Percentiles rank a stretch among this genome's conserved stretches.
phyloP scores from a whole-genome alignment of 2,888 invertebrate species.

The Chrysolina americana region DNA sequence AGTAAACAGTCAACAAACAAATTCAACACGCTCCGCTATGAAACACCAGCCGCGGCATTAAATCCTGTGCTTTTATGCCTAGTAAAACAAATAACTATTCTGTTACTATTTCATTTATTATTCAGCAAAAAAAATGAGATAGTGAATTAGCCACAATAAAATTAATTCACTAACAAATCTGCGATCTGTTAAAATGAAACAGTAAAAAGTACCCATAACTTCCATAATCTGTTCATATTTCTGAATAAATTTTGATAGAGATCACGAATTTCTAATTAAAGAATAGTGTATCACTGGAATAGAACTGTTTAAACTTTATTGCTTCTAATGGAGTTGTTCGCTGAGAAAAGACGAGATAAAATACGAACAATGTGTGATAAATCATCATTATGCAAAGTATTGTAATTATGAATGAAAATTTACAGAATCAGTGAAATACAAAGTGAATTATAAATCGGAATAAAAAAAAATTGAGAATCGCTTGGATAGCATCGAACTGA shows the following conservation, averaged over 20 bases:
- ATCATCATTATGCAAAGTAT: slow-evolving; percentile 25
- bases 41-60: too few relatives aligned
- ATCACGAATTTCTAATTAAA: slow-evolving; percentile 20
- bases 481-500: background rate
- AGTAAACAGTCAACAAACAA: too few relatives aligned
- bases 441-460: background rate
- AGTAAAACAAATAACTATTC: too few relatives aligned
- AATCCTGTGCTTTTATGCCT: too few relatives aligned
- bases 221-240: background rate
- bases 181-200: background rate
- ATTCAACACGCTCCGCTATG: too few relatives aligned
- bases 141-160: too few relatives aligned
- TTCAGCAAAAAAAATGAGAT: too few relatives aligned
- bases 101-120: too few relatives aligned
- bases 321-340: background rate
- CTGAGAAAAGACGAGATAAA: slow-evolving; percentile 13
- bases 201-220: background rate
- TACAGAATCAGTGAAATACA: slow-evolving; percentile 6
- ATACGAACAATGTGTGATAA: slow-evolving; percentile 22
- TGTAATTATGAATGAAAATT: slow-evolving; percentile 15
- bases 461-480: background rate
- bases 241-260: slow-evolving; percentile 9
- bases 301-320: slow-evolving; percentile 9
- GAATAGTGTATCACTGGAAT: slow-evolving; percentile 18
- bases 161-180: background rate